Percentiles rank a stretch among this genome's conserved stretches.
phyloP scores from a whole-genome alignment of 2,797 vertebrate species.

The Crax fasciolata region DNA sequence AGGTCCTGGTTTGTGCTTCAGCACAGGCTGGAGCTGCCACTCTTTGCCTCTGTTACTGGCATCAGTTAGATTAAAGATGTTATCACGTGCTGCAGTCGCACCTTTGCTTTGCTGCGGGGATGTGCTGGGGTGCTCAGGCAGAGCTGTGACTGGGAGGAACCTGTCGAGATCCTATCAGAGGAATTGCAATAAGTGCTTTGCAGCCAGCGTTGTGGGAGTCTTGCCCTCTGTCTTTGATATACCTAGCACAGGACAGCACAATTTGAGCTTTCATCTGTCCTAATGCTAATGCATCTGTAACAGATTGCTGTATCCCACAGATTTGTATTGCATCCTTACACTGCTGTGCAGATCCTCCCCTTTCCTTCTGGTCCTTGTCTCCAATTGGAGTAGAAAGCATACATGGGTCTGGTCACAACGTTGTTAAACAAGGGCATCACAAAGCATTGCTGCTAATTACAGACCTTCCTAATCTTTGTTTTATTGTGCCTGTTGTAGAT shows the following conservation, averaged over 20 bases:
- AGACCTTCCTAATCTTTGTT: background rate
- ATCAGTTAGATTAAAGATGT: background rate
- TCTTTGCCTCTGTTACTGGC: rapidly evolving
- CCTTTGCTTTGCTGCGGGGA: background rate
- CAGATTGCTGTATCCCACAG: rapidly evolving
- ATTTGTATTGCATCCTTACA: rapidly evolving
- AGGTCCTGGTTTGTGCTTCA: background rate
- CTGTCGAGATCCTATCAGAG: background rate
- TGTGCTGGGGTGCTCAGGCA: background rate
- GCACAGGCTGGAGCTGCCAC: background rate
- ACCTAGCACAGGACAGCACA: background rate
- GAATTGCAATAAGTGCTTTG: background rate
- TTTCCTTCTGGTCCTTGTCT: background rate
- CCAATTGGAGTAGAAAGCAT: background rate
- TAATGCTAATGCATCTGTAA: background rate
- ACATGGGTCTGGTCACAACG: rapidly evolving
- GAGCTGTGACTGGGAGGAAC: background rate
- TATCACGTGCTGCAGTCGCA: background rate
- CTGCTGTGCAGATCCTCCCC: background rate
- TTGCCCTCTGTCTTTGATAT: background rate
- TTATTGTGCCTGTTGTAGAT: conserved; percentile 81
- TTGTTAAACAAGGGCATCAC: background rate
- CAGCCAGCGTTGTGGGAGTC: background rate
- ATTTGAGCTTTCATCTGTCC: background rate
- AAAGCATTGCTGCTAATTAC: background rate